Percentiles rank a stretch among this genome's conserved stretches.
phyloP scores from a whole-genome alignment of 2,797 vertebrate species.

The Myoxocephalus aenaeus region DNA sequence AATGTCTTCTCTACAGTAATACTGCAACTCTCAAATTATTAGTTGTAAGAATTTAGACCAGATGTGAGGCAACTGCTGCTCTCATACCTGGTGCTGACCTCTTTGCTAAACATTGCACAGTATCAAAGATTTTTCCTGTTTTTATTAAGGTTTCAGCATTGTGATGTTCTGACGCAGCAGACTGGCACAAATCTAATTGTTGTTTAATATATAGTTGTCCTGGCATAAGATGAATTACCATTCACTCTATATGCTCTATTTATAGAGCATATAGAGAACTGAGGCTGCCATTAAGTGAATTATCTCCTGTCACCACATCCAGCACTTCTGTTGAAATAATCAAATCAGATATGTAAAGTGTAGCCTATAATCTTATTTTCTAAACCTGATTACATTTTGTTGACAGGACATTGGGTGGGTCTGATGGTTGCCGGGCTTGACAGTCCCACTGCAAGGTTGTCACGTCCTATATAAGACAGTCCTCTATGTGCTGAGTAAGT shows the following conservation, averaged over 20 bases:
- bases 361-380: constrained; percentile 80
- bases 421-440: constrained; percentile 67
- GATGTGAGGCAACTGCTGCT: background rate
- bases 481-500: constrained; percentile 36
- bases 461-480: constrained; percentile 57
- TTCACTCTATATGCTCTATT: constrained; percentile 69
- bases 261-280: too few relatives aligned
- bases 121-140: background rate
- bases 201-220: constrained; percentile 58
- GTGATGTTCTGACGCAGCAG: constrained; percentile 40
- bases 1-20: background rate
- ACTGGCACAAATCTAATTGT: constrained; percentile 71
- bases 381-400: constrained; percentile 81
- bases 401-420: constrained; percentile 70
- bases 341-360: constrained; percentile 85
- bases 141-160: constrained; percentile 54
- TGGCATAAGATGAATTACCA: constrained; percentile 77
- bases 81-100: constrained; percentile 27
- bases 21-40: background rate
- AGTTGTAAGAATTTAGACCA: background rate
- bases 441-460: constrained; percentile 70
- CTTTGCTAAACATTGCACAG: background rate
- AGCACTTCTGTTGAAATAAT: constrained; percentile 83
- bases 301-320: constrained; percentile 76
- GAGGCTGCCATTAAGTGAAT: constrained; percentile 80